A percentile compares a stretch with the other conserved stretches of the same genome.
Evolutionary conservation across 2,888 invertebrate species (phyloP).

Genomic region (Calameuta pallipes): DNA sequence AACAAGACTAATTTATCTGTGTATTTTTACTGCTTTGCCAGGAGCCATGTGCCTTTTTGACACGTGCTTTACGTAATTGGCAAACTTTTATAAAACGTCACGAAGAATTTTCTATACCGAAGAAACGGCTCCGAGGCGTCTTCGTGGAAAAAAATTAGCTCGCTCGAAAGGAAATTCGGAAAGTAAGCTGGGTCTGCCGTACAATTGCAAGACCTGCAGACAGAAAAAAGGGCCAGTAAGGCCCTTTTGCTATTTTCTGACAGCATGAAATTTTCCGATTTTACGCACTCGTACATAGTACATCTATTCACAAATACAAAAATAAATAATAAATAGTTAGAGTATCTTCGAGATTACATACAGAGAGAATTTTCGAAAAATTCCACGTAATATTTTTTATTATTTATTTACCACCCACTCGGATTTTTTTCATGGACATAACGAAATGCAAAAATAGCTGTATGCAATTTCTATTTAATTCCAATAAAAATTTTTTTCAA

Average conservation of each 20-base stretch:
- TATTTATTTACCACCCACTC: too few relatives aligned
- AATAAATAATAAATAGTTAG: not conserved
- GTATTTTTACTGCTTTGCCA: not conserved
- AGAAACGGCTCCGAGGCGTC: conserved; percentile 7
- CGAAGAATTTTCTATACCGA: conserved; percentile 8
- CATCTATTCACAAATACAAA: not conserved
- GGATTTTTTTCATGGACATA: too few relatives aligned
- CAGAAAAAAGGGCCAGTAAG: conserved; percentile 8
- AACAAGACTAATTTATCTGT: not conserved
- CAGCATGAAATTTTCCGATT: conserved; percentile 12
- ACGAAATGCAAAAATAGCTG: too few relatives aligned
- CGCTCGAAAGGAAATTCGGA: not conserved
- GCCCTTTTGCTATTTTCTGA: conserved; percentile 10
- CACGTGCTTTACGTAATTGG: conserved; percentile 11
- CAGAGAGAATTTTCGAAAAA: too few relatives aligned
- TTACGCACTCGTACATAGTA: not conserved
- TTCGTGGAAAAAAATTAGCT: conserved; percentile 1
- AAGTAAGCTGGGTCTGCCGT: conserved; percentile 17
- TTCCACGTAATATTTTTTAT: too few relatives aligned
- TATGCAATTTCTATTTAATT: too few relatives aligned
- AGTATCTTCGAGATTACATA: too few relatives aligned
- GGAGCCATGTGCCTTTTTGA: not conserved
- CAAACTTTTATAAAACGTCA: conserved; percentile 14
- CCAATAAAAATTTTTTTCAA: too few relatives aligned
- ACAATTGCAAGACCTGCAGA: conserved; percentile 7